Percentiles rank a stretch among this genome's conserved stretches.
These are phyloP conservation scores for Squalus acanthias DNA, from an alignment of 2,797 vertebrate genomes.

Conservation along the genomic window DNA sequence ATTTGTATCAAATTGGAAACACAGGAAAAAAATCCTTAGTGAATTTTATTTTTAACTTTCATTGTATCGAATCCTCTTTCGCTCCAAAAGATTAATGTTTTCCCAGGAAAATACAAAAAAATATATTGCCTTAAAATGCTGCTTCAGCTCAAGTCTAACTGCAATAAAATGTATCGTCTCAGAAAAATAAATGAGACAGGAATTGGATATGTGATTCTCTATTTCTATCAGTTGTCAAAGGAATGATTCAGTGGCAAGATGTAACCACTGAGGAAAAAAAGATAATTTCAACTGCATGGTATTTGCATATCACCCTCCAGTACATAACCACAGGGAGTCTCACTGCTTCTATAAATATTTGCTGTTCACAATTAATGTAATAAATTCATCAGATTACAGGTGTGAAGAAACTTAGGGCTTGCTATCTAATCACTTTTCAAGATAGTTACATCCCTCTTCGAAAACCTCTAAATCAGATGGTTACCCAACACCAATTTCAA, in stretches of 20 bases:
- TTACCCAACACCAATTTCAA: conserved; percentile 25
- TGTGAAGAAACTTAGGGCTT: not conserved
- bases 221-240: conserved; percentile 8
- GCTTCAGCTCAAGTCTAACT: not conserved
- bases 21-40: not conserved
- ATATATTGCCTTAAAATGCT: not conserved
- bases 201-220: not conserved
- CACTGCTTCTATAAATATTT: conserved; percentile 11
- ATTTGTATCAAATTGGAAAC: not conserved
- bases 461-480: not conserved
- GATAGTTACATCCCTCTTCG: not conserved
- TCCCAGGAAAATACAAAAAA: not conserved
- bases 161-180: not conserved
- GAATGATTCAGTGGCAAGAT: conserved; percentile 25
- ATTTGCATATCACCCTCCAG: conserved; percentile 15
- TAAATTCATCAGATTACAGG: not conserved
- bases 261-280: not conserved
- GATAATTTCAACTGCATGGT: not conserved
- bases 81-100: not conserved
- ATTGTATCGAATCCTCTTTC: not conserved
- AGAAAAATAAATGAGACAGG: conserved; percentile 33
- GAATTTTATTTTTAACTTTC: not conserved
- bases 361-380: not conserved
- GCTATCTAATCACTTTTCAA: not conserved
- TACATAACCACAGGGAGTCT: not conserved